Base-by-base conservation (phyloP, 2,888 invertebrate species). In the Diaperis boleti region DNA sequence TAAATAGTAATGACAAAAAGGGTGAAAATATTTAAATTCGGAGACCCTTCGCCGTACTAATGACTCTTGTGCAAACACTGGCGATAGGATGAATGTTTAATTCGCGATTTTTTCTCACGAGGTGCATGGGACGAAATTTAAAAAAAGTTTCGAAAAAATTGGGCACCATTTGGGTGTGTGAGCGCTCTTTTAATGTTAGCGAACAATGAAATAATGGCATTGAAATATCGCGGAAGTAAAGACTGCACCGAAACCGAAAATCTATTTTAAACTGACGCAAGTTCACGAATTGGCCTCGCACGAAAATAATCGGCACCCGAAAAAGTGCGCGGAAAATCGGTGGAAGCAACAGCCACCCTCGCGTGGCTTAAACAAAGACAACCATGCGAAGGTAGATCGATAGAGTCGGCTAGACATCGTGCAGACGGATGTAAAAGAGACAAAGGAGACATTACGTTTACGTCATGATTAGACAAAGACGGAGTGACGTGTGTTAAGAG, bases 331-430 rank as follows among this genome's bases (percentile, higher is more conserved):
- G 29, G 52, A 52, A 52, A 52, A 52, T 37, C 39, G 29, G 52
- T 11, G 35, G 35, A 49, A 49, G 49, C 49, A 35, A 49, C 33
- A 49, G 52, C 55, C 31, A 22, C 54, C 41, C 54, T 26, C 41
- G 39, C 54, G 41, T 41, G 49, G 35, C 22, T 41, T 17, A 54
- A 52, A 60, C 11, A 60, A 35, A 44, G 60, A 60, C 22, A 29
- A 13, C 20, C 3, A 26, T 33, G 10, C 33, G 20, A 20, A 35
- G 70, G 68, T 56, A 63, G 70, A 73, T 74, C 74, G 72, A 74
- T 74, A 74, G 65, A 68, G 66, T 63, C 65, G 74, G 73, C 74
- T 74, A 74, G 74, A 74, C 73, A 68, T 69, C 67, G 60, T 62
- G 68, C 68, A 74, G 74, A 74, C 74, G 70, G 63, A 66, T 65